Conservation (phyloP, 2,888 invertebrate genomes). For the Meiosimyza decipiens region DNA sequence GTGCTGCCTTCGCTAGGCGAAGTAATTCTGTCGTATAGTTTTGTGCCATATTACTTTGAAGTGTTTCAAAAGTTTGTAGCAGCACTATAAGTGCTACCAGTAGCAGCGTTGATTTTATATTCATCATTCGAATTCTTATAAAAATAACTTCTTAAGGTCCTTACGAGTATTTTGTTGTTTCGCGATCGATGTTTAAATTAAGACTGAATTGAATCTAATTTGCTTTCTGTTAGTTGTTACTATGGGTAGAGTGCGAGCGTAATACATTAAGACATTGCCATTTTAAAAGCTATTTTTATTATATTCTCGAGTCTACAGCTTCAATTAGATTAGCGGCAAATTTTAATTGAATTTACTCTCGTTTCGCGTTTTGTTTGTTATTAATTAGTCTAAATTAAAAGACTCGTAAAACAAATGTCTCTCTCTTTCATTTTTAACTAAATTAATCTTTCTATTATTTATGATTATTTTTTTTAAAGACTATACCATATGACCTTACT, state of each 20-base stretch:
- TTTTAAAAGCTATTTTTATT: too few species aligned
- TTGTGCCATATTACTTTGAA: constrained; percentile 42
- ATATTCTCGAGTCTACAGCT: too few species aligned
- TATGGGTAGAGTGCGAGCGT: too few species aligned
- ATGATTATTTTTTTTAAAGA: neutral
- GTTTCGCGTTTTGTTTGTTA: too few species aligned
- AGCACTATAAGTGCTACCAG: constrained; percentile 14
- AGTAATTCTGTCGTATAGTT: constrained; percentile 57
- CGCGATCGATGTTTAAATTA: constrained; percentile 8
- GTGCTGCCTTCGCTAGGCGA: constrained; percentile 58
- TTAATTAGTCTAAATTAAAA: too few species aligned
- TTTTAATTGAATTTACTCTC: too few species aligned
- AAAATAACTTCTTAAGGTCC: neutral
- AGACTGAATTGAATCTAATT: constrained; percentile 13
- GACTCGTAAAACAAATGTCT: too few species aligned
- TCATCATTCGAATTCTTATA: neutral
- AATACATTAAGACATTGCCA: too few species aligned
- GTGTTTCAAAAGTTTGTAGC: constrained; percentile 13
- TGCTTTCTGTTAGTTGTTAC: too few species aligned
- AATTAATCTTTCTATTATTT: neutral
- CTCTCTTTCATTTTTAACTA: constrained; percentile 14
- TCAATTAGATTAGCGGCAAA: too few species aligned
- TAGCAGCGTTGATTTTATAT: neutral
- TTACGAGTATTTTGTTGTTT: constrained; percentile 7
- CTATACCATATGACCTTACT: neutral